Conservation (phyloP, 2,888 invertebrate genomes). For the Catocala fraxini region DNA sequence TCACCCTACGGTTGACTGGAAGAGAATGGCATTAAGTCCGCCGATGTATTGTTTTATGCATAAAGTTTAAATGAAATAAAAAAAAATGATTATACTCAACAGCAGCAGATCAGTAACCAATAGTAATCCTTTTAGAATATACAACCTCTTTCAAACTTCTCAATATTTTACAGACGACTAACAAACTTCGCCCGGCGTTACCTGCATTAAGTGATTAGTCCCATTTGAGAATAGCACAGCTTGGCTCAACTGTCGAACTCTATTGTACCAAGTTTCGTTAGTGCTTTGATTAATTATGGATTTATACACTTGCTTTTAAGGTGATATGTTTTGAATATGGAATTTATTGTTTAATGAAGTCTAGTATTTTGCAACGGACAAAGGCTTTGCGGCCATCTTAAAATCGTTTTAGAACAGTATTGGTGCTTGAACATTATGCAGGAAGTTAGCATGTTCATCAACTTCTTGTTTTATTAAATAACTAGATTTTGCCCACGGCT, state of each 20-base stretch:
- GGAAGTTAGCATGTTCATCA: too few relatives aligned
- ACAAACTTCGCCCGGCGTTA: conserved; percentile 62
- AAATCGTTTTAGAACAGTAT: too few relatives aligned
- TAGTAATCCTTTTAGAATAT: conserved; percentile 51
- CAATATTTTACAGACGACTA: conserved; percentile 74
- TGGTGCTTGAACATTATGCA: too few relatives aligned
- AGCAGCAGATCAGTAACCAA: conserved; percentile 24
- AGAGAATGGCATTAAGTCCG: too few relatives aligned
- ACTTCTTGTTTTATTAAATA: too few relatives aligned
- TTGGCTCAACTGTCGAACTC: conserved; percentile 59
- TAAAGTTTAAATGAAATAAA: too few relatives aligned
- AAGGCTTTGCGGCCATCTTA: too few relatives aligned
- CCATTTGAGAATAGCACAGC: conserved; percentile 82
- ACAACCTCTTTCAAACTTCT: conserved; percentile 71
- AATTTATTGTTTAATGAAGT: conserved; percentile 2
- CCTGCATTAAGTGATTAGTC: conserved; percentile 85
- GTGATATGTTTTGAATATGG: conserved; percentile 10
- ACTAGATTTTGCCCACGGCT: too few relatives aligned
- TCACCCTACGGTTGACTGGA: too few relatives aligned
- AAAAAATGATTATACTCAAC: too few relatives aligned
- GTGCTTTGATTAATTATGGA: conserved; percentile 51
- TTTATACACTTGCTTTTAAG: conserved; percentile 20
- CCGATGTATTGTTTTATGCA: too few relatives aligned
- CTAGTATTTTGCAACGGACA: too few relatives aligned
- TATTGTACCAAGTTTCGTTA: conserved; percentile 60